A percentile compares a stretch with the other conserved stretches of the same genome.
These are phyloP conservation scores for Drosophila robusta DNA, from an alignment of 2,888 invertebrate species.

Conservation along the genomic window DNA sequence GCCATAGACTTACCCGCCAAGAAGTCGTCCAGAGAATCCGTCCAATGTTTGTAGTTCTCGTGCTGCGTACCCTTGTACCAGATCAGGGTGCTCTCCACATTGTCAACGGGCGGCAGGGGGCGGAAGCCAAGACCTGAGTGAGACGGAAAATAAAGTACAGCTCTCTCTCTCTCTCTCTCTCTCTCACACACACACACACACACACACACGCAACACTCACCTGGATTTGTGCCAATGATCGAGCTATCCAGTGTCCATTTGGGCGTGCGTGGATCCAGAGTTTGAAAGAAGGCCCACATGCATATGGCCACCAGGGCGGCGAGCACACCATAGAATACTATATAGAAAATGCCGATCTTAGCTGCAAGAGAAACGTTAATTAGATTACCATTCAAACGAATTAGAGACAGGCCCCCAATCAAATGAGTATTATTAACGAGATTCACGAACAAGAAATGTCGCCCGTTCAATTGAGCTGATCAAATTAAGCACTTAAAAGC, in stretches of 20 bases:
- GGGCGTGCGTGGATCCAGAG: slow-evolving; percentile 94
- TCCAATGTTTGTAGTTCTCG: slow-evolving; percentile 92
- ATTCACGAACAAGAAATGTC: slow-evolving; percentile 22
- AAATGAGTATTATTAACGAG: slow-evolving; percentile 27
- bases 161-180: too few species aligned
- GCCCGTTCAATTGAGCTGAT: slow-evolving; percentile 61
- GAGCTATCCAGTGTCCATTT: slow-evolving; percentile 94
- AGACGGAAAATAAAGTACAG: slow-evolving; percentile 53
- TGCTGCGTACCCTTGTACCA: slow-evolving; percentile 95
- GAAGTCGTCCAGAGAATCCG: slow-evolving; percentile 90
- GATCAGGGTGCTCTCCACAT: slow-evolving; percentile 97
- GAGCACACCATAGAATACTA: slow-evolving; percentile 95
- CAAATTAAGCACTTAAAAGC: slow-evolving; percentile 68
- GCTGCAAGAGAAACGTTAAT: slow-evolving; percentile 86
- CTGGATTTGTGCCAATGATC: slow-evolving; percentile 97
- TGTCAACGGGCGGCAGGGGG: slow-evolving; percentile 93
- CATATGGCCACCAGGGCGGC: slow-evolving; percentile 97
- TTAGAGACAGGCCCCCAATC: slow-evolving; percentile 26
- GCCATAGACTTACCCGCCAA: slow-evolving; percentile 88
- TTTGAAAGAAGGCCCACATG: slow-evolving; percentile 97
- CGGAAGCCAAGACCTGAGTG: slow-evolving; percentile 93
- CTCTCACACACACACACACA: too few species aligned
- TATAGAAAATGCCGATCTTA: slow-evolving; percentile 97
- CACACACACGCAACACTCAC: slow-evolving; percentile 62
- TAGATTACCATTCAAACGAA: slow-evolving; percentile 31